Conservation (phyloP, 30 jellyfish, hydroid and myxozoan genomes). For the Phacellophora camtschatica region DNA sequence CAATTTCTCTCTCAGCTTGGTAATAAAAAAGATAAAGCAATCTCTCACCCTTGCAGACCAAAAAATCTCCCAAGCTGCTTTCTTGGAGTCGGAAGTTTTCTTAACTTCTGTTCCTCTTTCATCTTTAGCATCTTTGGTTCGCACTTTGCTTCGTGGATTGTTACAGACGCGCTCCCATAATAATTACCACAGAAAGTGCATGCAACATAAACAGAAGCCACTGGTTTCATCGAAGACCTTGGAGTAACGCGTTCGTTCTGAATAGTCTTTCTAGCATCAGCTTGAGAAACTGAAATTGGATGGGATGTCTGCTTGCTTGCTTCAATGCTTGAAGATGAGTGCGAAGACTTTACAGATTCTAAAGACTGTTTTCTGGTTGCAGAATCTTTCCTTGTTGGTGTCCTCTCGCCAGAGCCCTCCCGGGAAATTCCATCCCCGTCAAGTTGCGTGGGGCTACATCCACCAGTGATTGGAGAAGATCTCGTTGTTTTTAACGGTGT, state of each 20-base stretch:
- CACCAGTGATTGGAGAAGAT: background rate
- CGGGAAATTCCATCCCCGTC: background rate
- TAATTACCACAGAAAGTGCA: constrained; percentile 56
- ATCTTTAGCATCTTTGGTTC: constrained; percentile 20
- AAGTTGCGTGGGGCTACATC: background rate
- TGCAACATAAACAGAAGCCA: constrained; percentile 13
- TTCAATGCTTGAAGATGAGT: background rate
- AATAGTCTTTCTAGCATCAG: background rate
- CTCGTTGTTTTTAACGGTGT: background rate
- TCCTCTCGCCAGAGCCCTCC: background rate
- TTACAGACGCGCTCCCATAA: constrained; percentile 72
- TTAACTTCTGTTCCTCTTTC: constrained; percentile 5
- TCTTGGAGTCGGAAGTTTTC: background rate
- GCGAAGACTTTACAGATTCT: background rate
- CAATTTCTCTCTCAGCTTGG: no score
- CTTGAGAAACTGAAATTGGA: background rate
- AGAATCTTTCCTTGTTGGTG: background rate
- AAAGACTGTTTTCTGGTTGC: background rate
- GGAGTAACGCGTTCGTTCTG: background rate
- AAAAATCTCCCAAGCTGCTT: background rate
- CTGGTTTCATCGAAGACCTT: background rate
- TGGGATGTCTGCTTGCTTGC: background rate
- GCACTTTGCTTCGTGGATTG: constrained; percentile 61
- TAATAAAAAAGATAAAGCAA: background rate
- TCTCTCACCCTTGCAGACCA: background rate